Conservation (phyloP, 64 coral and sea anemone species). For the Dendronephthya gigantea region DNA sequence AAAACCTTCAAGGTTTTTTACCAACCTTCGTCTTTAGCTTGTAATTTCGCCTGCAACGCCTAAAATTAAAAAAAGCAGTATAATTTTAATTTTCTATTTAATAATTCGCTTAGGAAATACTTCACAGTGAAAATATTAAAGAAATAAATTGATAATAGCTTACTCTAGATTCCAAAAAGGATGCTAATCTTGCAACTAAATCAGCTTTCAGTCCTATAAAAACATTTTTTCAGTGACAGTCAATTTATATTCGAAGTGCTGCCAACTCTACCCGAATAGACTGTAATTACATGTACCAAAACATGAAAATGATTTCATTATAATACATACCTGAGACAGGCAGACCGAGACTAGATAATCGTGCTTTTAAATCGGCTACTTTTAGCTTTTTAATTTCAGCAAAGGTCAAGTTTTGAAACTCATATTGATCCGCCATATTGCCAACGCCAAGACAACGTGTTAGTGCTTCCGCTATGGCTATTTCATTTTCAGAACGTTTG, state of each 20-base stretch:
- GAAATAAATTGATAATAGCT: neutral
- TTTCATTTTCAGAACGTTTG: no score
- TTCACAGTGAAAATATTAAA: no score
- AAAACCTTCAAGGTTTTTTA: no score
- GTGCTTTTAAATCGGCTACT: conserved; percentile 80
- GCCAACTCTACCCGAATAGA: no score
- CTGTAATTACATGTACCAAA: neutral
- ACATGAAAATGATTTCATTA: neutral
- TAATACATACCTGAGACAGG: conserved; percentile 55
- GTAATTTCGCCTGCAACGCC: no score
- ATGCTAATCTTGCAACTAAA: conserved; percentile 61
- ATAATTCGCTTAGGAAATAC: no score
- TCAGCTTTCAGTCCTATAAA: conserved; percentile 74
- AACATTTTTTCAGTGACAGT: no score
- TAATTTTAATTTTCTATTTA: no score
- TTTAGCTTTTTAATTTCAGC: conserved; percentile 74
- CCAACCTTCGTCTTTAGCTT: no score
- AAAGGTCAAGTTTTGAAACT: neutral
- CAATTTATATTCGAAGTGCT: no score
- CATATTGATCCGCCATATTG: conserved; percentile 74
- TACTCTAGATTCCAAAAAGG: conserved; percentile 55
- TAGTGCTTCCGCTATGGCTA: neutral
- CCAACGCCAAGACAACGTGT: conserved; percentile 8
- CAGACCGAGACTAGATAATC: conserved; percentile 61
- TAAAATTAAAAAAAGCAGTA: no score